phyloP scores from a whole-genome alignment of 2,113 vertebrate genomes.

The Neodontobutis hainanensis region DNA sequence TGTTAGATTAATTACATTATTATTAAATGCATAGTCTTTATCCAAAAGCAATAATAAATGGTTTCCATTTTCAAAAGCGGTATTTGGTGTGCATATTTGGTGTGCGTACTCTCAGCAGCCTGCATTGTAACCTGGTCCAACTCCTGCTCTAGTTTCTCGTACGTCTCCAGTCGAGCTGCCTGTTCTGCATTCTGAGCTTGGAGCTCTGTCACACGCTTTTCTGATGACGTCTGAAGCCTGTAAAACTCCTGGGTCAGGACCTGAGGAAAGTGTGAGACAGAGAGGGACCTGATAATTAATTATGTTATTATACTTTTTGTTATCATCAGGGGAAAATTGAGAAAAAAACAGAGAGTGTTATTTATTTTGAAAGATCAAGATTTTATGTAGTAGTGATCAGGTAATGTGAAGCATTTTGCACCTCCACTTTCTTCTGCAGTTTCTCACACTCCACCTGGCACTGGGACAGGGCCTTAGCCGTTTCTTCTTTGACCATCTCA shows the following conservation, averaged over 20 bases:
- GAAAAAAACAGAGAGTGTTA: too few species aligned
- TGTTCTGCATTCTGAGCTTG: conserved; percentile 89
- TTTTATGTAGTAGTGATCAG: too few species aligned
- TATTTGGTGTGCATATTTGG: not conserved
- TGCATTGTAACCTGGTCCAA: conserved; percentile 96
- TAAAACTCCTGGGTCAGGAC: conserved; percentile 98
- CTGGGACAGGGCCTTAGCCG: conserved; percentile 86
- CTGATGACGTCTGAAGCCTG: conserved; percentile 90
- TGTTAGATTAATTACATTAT: too few species aligned
- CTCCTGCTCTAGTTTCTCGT: conserved; percentile 92
- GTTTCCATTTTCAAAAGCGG: not conserved
- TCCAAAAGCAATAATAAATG: too few species aligned
- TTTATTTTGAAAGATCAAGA: too few species aligned
- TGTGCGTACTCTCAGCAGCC: conserved; percentile 88
- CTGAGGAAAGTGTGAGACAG: conserved; percentile 26
- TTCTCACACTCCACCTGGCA: conserved; percentile 97
- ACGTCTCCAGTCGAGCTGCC: conserved; percentile 87
- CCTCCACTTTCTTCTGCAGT: conserved; percentile 96
- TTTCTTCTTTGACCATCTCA: conserved; percentile 93
- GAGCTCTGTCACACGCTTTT: conserved; percentile 88
- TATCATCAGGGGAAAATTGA: too few species aligned
- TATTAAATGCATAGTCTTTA: too few species aligned
- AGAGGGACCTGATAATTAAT: too few species aligned
- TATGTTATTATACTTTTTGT: too few species aligned
- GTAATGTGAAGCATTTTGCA: conserved; percentile 51